These are phyloP conservation scores for human DNA, from an alignment of 2,113 vertebrate species.

Conservation along the genomic window GRCh38 chr7:101524501-101525000, in stretches of 20 bases:
- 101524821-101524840: background rate
- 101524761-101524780: background rate
- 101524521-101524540: too few species aligned
- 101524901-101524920: background rate
- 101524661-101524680: background rate
- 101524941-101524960: background rate
- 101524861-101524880: background rate
- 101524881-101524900: background rate
- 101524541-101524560: background rate
- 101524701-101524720: background rate
- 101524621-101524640: background rate
- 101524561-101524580: background rate
- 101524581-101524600: background rate
- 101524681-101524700: background rate
- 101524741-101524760: background rate
- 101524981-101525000: background rate
- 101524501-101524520: conserved; percentile 71
- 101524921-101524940: background rate
- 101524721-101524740: background rate
- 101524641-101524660: background rate
- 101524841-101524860: background rate
- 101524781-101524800: background rate
- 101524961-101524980: background rate
- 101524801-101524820: background rate
- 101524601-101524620: conserved; percentile 9